Conservation (phyloP, 2,888 invertebrate genomes). For the Pyrochroa serraticornis region DNA sequence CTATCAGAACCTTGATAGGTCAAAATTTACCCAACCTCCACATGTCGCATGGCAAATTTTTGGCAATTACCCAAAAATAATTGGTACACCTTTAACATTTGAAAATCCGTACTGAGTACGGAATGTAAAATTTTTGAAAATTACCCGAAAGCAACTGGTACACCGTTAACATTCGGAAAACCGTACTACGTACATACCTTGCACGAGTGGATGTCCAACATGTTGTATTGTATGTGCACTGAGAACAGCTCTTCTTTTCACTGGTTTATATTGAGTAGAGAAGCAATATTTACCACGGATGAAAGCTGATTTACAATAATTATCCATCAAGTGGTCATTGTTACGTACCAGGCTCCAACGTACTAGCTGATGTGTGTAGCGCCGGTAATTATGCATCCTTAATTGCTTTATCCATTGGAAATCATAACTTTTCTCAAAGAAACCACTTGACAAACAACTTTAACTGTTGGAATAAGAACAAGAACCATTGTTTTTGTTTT, state of each 20-base stretch:
- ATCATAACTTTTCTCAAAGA: too few relatives aligned
- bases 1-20: too few relatives aligned
- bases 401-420: not conserved
- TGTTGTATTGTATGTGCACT: conserved; percentile 3
- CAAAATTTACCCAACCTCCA: too few relatives aligned
- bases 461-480: too few relatives aligned
- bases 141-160: too few relatives aligned
- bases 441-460: too few relatives aligned
- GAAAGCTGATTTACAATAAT: conserved; percentile 5
- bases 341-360: not conserved
- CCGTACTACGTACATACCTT: conserved; percentile 8
- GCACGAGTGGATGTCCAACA: conserved; percentile 5
- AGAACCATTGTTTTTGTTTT: too few relatives aligned
- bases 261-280: conserved; percentile 11
- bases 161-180: not conserved
- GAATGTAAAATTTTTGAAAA: too few relatives aligned
- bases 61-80: too few relatives aligned
- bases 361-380: not conserved
- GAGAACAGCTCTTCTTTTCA: conserved; percentile 6
- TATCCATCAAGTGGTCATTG: not conserved
- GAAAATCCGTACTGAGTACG: too few relatives aligned
- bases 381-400: not conserved
- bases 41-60: too few relatives aligned
- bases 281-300: conserved; percentile 3
- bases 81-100: not conserved